phyloP scores from a whole-genome alignment of 1,140 invertebrate genomes.

The Lepidurus packardi region DNA sequence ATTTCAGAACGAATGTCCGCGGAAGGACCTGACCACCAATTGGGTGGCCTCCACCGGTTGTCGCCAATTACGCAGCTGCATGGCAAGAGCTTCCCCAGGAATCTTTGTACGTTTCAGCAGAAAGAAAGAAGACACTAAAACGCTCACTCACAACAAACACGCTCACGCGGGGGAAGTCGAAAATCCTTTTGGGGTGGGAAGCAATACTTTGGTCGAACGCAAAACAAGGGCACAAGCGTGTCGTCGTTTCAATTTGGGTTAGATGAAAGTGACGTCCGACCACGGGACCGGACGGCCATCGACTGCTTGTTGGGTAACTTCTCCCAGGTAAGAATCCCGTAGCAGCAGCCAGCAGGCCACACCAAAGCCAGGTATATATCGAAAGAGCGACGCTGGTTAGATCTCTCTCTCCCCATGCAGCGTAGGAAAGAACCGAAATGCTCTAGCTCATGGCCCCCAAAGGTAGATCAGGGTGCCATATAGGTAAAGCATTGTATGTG shows the following conservation, averaged over 20 bases:
- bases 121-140: no score
- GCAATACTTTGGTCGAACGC: not conserved
- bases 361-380: not conserved
- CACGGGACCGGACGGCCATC: conserved; percentile 11
- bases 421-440: not conserved
- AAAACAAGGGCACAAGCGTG: no score
- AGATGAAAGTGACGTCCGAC: conserved; percentile 15
- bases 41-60: no score
- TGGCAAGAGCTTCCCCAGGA: no score
- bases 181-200: not conserved
- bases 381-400: not conserved
- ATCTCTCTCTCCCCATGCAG: not conserved
- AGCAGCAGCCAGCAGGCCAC: not conserved
- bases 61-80: no score
- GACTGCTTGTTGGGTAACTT: conserved; percentile 14
- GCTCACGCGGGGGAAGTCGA: not conserved
- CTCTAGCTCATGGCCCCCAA: not conserved
- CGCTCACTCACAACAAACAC: no score
- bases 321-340: not conserved
- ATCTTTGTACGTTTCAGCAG: no score
- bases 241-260: not conserved
- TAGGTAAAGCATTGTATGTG: not conserved
- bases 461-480: conserved; percentile 17
- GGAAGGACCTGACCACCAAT: no score
- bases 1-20: no score